Evolutionary conservation across 2,113 vertebrate species (phyloP), one percentile per base, ranked within the genome.

Genomic region (Neodontobutis hainanensis): DNA sequence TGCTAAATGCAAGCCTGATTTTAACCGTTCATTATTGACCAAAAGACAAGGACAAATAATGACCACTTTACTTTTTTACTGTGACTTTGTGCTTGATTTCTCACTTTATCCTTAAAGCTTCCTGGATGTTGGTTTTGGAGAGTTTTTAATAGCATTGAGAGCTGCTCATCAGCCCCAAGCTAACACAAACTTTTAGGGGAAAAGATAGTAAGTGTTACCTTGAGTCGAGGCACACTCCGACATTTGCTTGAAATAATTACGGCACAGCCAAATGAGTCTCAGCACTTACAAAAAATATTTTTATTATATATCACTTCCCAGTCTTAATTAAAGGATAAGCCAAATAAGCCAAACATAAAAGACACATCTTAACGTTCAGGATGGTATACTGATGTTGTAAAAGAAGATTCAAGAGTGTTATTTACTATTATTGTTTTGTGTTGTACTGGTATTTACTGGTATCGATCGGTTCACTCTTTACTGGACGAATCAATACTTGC

Each of bases 1-100:
- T 73, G 75, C 71, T 77, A 81, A 89, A 83, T 34, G 67, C 59
- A 49, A 3, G 35, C 55, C 67, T 68, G 52, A 71, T 84, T 71
- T 73, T 36, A 11, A 0, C 34, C 64, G 70, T 78, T 74, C 74
- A 70, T 73, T 87, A 79, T 61, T 83, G 75, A 74, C 67, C 66
- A 65, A 63, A 74, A 79, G 70, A 66, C 27, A 5, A 81, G 65
- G 53, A 55, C 32, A 8, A 43, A 70, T 77, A 85, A 86, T 84
- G 77, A 82, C 70, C 70, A 68, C 64, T 69, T 83, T 77, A 32
- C 35, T 36, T 57, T 80, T 73, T 65, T 34, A 34, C 50, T 38
- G 48, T 56, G 19, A 15, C 44, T 3, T 5, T 0, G 3, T 59
- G n/a, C 44, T 53, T 44, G 38, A 32, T 68, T 80, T 77, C 10